These are phyloP conservation scores for Acanthisitta chloris DNA, from an alignment of 2,113 vertebrate species.

Conservation along the genomic window DNA sequence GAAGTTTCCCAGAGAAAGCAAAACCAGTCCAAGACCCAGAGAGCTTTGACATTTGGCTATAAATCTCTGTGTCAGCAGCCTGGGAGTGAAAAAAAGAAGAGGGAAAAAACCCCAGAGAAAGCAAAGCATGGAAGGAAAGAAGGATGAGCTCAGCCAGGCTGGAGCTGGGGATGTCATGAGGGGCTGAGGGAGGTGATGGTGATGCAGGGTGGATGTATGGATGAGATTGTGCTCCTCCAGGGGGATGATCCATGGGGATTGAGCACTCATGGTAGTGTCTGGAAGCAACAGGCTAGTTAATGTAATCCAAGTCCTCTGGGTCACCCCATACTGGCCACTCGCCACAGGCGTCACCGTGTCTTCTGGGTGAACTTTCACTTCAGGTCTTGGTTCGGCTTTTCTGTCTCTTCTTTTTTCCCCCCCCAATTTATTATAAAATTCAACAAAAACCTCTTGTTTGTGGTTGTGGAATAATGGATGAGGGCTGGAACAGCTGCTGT, in stretches of 20 bases:
- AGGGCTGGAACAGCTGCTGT: not conserved
- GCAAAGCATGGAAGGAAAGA: not conserved
- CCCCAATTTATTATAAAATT: not conserved
- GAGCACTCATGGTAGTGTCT: not conserved
- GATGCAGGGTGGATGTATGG: accelerated
- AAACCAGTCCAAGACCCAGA: not conserved
- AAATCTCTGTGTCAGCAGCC: conserved; percentile 4
- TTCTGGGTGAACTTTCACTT: not conserved
- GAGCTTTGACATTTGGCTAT: conserved; percentile 19
- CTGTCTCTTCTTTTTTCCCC: not conserved
- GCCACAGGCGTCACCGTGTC: not conserved
- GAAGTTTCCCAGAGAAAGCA: conserved; percentile 41
- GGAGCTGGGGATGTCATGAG: accelerated
- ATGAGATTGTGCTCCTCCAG: accelerated
- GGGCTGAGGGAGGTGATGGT: accelerated
- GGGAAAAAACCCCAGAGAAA: too few relatives aligned
- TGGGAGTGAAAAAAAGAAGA: too few relatives aligned
- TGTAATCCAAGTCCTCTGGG: not conserved
- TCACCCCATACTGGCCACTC: not conserved
- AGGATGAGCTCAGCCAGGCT: not conserved
- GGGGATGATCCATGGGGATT: not conserved
- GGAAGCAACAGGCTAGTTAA: not conserved
- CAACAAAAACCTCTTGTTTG: not conserved
- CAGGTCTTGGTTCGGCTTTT: not conserved
- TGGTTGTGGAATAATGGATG: not conserved